These are phyloP conservation scores for Megalonaias nervosa DNA, from an alignment of 1,140 invertebrate genomes.

Conservation along the genomic window DNA sequence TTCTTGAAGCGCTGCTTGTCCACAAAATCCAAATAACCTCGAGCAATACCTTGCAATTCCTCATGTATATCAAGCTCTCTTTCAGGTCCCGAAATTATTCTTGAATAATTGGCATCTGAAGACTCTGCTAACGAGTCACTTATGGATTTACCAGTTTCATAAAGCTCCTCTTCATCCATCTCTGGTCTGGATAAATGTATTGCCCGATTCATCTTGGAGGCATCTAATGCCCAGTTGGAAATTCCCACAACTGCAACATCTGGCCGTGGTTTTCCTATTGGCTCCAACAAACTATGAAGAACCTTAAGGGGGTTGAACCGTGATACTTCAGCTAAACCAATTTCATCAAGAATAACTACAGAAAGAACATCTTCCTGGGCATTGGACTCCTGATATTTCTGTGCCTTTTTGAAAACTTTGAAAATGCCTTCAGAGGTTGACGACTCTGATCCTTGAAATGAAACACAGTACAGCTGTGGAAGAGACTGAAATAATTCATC, in stretches of 20 bases:
- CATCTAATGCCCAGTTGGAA: conserved; percentile 61
- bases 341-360: conserved; percentile 54
- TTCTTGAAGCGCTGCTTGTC: conserved; percentile 34
- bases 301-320: conserved; percentile 42
- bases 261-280: conserved; percentile 18
- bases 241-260: conserved; percentile 56
- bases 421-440: conserved; percentile 52
- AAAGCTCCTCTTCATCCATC: conserved; percentile 46
- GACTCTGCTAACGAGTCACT: conserved; percentile 4
- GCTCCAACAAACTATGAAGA: conserved; percentile 49
- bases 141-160: conserved; percentile 36
- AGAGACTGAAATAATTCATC: conserved; percentile 50
- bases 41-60: background rate
- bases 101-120: background rate
- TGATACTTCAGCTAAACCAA: conserved; percentile 51
- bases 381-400: conserved; percentile 38
- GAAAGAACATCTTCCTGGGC: conserved; percentile 40
- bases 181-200: conserved; percentile 37
- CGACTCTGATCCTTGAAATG: conserved; percentile 50
- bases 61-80: background rate
- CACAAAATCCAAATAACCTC: conserved; percentile 16
- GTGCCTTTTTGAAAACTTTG: conserved; percentile 45
- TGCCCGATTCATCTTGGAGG: conserved; percentile 40
- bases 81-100: background rate
- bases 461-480: conserved; percentile 50